Evolutionary conservation across 2,113 vertebrate species (phyloP), one percentile per base, ranked within the genome.

Genomic region (Aplodontia rufa): DNA sequence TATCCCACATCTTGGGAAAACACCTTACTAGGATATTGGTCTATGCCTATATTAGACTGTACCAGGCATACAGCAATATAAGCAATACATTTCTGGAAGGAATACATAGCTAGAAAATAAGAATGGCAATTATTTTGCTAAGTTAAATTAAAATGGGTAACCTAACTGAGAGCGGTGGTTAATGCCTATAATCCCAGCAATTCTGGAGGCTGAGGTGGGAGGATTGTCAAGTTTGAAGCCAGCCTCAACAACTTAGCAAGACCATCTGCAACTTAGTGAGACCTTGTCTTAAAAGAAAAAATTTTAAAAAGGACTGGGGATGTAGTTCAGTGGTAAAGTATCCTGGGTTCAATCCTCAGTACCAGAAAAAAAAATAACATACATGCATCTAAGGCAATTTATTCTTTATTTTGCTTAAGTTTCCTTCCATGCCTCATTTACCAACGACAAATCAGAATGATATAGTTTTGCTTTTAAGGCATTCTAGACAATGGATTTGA

Each of bases 341-440:
- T 26, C 58, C 58, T 9, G 28, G 24, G 58, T 60, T 60, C 58
- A 26, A 58, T 58, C 55, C 24, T 58, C 55, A 58, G 22, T 58
- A 58, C 55, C 55, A 58, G 55, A 58, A 58, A 58, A 49, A 53
- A 58, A 58, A 58, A 58, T 7, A 58, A 58, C 85, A 92, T 14
- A 94, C 1, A 53, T 7, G 51, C 24, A 66, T 60, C 66, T 81
- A 75, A 64, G 37, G 58, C 17, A 58, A 93, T 72, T 94, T 88
- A 87, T 8, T 76, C 30, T 87, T 84, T 40, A 88, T 71, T 94
- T 84, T 80, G 53, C 51, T 83, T 78, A 93, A 40, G 68, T 74
- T 75, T 95, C 75, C 53, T 95, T 76, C 49, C 75, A 90, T 79
- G 85, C 22, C 55, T 92, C 79, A 82, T 93, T 97, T 95, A 82